Evolutionary conservation across 1,140 invertebrate species (phyloP), one percentile per base, ranked within the genome.

Genomic region (Temnothorax longispinosus): DNA sequence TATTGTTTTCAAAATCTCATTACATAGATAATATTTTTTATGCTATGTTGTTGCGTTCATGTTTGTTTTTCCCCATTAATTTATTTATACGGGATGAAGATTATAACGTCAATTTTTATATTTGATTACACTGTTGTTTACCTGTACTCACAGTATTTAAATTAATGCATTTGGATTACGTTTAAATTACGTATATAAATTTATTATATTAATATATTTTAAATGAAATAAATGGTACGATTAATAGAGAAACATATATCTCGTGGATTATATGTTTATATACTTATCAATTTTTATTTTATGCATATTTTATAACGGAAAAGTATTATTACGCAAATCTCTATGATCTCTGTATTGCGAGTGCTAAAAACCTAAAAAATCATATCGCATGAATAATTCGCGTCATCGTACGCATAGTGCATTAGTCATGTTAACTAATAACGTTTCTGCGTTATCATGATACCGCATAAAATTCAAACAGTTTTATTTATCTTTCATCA

Each of bases 401-500:
- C 8, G 10, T 56, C 27, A 56, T 54, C 64, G 18, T 69, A 18
- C 11, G 15, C 10, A 80, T 47, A 69, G 38, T 76, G 81, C 7
- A 50, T 27, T 38, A 38, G 32, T 84, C 41, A 50, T 60, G 41
- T 62, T 62, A 58, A 58, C 11, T 72, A 76, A 84, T 38, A 50
- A 10, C 41, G 13, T 18, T 60, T 75, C 11, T 21, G 11, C n/a
- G 32, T 54, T 54, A 74, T 85, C 13, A 27, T 11, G 27, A 77
- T 50, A 62, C 4, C 18, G 27, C 41, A 77, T 64, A n/a, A 64
- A 77, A 60, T 47, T 47, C 11, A 58, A 75, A 84, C 21, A 76
- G 18, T 56, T 85, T 50, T 64, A 77, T 85, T 85, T 77, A 47
- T 77, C 15, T 77, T 76, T 62, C 35, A 32, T 85, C 27, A 38